These are phyloP conservation scores for Silurus aristotelis DNA, from an alignment of 2,797 vertebrate species.

Conservation along the genomic window DNA sequence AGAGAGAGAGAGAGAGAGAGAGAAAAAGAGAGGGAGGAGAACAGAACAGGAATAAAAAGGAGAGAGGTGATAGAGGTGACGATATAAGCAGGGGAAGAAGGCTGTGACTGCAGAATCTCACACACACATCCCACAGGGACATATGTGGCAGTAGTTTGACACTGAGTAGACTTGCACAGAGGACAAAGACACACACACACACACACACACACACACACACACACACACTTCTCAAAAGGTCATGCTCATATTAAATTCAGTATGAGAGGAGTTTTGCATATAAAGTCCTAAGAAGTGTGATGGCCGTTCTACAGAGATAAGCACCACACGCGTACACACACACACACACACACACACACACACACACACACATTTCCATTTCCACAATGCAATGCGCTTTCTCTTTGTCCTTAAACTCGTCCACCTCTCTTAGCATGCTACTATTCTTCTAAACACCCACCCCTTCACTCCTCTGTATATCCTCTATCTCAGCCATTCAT, in stretches of 20 bases:
- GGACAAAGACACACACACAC: conserved; percentile 29
- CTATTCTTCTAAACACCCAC: background rate
- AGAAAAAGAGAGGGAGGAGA: background rate
- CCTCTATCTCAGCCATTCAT: background rate
- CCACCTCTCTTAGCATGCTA: background rate
- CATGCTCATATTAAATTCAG: conserved; percentile 50
- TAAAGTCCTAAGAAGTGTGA: conserved; percentile 37
- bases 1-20: background rate
- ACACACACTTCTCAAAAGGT: conserved; percentile 29
- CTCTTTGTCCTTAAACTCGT: background rate
- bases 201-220: conserved; percentile 29
- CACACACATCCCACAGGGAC: conserved; percentile 40
- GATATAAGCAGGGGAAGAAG: conserved; percentile 25
- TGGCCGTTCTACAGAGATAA: conserved; percentile 22
- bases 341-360: conserved; percentile 16
- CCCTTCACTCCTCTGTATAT: background rate
- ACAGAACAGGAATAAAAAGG: conserved; percentile 28
- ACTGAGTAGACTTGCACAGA: conserved; percentile 31
- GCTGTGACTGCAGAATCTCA: conserved; percentile 6
- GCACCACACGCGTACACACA: conserved; percentile 21
- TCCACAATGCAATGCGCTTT: background rate
- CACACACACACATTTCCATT: background rate
- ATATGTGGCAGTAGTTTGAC: conserved; percentile 39
- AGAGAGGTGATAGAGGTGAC: conserved; percentile 45
- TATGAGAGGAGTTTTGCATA: conserved; percentile 38